A percentile compares a stretch with the other conserved stretches of the same genome.
Conservation (phyloP, 2,888 invertebrate species). For the Lasioglossum malachurum region DNA sequence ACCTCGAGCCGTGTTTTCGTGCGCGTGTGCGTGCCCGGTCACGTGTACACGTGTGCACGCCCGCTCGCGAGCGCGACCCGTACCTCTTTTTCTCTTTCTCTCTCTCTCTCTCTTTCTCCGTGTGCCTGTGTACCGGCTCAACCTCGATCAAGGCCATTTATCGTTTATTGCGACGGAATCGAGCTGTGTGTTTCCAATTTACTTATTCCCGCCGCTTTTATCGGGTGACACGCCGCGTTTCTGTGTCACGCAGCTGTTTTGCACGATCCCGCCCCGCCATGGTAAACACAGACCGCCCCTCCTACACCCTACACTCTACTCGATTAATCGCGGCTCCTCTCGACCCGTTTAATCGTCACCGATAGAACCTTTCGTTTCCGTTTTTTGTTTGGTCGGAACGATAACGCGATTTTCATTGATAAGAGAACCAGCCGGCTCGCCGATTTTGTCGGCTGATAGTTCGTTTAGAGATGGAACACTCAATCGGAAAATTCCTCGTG, state of each 20-base stretch:
- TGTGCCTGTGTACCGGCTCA: conserved; percentile 20
- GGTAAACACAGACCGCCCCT: conserved; percentile 1
- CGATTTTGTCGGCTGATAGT: neutral
- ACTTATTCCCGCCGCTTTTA: conserved; percentile 40
- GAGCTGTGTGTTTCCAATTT: conserved; percentile 66
- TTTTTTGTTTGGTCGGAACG: neutral
- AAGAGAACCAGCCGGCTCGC: neutral
- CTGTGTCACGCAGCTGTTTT: conserved; percentile 16
- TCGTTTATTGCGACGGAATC: conserved; percentile 66
- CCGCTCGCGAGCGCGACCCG: neutral
- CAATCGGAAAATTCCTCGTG: neutral
- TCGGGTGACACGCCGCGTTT: neutral
- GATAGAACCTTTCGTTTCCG: neutral
- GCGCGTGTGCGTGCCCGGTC: conserved; percentile 6
- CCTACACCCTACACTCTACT: neutral
- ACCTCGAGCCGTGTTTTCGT: conserved; percentile 25
- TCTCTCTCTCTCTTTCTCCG: too few species aligned
- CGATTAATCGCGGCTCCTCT: neutral
- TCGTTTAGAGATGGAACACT: neutral
- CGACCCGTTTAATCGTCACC: neutral
- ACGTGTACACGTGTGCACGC: neutral
- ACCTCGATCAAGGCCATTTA: conserved; percentile 72
- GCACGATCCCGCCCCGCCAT: neutral
- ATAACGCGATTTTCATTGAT: neutral
- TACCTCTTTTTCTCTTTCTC: neutral